Evolutionary conservation across 2,797 vertebrate genomes (phyloP), one percentile per base, ranked within the genome.

Genomic region (Coregonus sp.): DNA sequence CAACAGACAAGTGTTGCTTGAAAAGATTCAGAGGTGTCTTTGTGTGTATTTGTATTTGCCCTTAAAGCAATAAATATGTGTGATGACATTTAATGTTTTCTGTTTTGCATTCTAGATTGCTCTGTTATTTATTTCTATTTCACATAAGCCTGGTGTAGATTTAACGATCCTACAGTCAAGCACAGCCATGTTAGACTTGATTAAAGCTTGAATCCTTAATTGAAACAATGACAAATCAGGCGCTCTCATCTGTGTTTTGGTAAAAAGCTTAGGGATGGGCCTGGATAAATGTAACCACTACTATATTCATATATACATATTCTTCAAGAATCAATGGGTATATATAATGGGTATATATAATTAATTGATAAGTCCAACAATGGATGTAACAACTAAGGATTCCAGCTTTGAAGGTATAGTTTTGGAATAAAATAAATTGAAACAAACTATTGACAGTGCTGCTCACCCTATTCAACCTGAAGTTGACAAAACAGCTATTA

Each of bases 1-100:
- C 59, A 63, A 25, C 59, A 25, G 20, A 29, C 59, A 56, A 56
- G 54, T 56, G 54, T 56, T 56, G n/a, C 54, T 56, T 56, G 54
- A 56, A 56, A 56, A 33, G 31, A 33, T 33, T 33, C 31, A 2
- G 0, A 47, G 40, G 9, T 25, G 29, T 63, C 2, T 63, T 25
- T 25, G 59, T 63, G 59, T 63, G 59, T 63, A 25, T 63, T 63
- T 70, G 40, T 47, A 47, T 11, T 47, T 11, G 40, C 20, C 11
- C n/a, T 37, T 69, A 69, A 12, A 47, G 2, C 15, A 25, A 12
- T 66, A 29, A 29, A 31, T 1, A 66, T 14, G 6, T 70, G 69
- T 51, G 20, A 50, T 50, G 31, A 73, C 37, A 92, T 88, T 89
- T 91, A 91, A 90, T 37, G 74, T 5, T 61, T 40, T 54, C 79